phyloP scores from a whole-genome alignment of 2,113 vertebrate genomes.

The Rhinichthys klamathensis region DNA sequence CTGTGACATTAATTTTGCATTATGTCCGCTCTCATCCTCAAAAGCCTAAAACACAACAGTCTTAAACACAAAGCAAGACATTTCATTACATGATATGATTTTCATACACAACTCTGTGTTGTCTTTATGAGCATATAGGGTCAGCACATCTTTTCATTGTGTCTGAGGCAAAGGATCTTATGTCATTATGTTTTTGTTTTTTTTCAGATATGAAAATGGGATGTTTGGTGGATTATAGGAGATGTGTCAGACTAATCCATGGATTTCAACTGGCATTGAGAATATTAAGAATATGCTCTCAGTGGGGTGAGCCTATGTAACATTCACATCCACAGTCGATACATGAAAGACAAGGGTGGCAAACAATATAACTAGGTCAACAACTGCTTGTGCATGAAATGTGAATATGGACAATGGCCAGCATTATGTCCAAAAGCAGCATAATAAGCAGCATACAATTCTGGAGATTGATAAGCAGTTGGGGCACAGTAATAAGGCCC shows the following conservation, averaged over 20 bases:
- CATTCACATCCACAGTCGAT: slow-evolving; percentile 4
- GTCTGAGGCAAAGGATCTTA: not conserved
- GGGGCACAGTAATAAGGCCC: not conserved
- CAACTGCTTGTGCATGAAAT: slow-evolving; percentile 19
- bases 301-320: not conserved
- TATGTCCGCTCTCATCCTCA: slow-evolving; percentile 8
- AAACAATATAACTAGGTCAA: slow-evolving; percentile 5
- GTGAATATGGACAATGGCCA: slow-evolving; percentile 37
- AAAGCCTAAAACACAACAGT: not conserved
- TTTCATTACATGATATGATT: not conserved
- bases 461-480: slow-evolving; percentile 9
- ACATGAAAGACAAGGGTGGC: slow-evolving; percentile 4
- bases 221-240: slow-evolving; percentile 31
- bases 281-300: slow-evolving; percentile 21
- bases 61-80: slow-evolving; percentile 10
- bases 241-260: slow-evolving; percentile 37
- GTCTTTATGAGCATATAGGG: not conserved
- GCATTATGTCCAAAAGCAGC: slow-evolving; percentile 21
- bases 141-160: not conserved
- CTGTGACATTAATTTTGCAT: slow-evolving; percentile 47
- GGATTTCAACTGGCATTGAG: slow-evolving; percentile 29
- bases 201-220: not conserved
- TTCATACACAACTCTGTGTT: not conserved
- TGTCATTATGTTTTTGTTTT: not conserved
- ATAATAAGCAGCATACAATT: not conserved